Conservation (phyloP, 2,888 invertebrate genomes). For the Vesta saturnalis region DNA sequence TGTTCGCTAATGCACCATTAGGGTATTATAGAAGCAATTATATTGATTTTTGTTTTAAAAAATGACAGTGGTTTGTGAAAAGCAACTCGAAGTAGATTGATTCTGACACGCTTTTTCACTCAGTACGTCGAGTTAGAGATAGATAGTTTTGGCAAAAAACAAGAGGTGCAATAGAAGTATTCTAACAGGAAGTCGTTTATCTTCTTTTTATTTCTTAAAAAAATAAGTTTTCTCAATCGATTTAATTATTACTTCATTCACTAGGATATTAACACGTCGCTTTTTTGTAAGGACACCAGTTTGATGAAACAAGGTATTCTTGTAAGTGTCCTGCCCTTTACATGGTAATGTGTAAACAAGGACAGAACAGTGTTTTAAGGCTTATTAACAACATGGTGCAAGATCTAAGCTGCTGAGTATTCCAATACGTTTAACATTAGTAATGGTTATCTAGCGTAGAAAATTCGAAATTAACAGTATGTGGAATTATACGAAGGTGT, state of each 20-base stretch:
- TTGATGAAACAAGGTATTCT: no score
- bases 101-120: slow-evolving; percentile 41
- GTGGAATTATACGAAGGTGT: no score
- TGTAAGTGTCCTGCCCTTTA: no score
- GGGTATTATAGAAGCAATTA: slow-evolving; percentile 20
- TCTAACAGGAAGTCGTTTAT: slow-evolving; percentile 9
- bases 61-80: slow-evolving; percentile 10
- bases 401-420: no score
- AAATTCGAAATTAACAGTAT: no score
- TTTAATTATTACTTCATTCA: background rate
- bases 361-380: no score
- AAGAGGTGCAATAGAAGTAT: slow-evolving; percentile 27
- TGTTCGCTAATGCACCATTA: background rate
- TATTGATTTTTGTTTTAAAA: slow-evolving; percentile 18
- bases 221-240: background rate
- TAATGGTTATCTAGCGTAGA: no score
- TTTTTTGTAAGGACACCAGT: no score
- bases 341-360: no score
- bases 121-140: slow-evolving; percentile 19
- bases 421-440: no score
- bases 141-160: slow-evolving; percentile 29
- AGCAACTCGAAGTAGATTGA: slow-evolving; percentile 33
- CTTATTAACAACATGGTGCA: no score
- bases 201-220: background rate
- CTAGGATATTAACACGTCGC: no score